A percentile compares a stretch with the other conserved stretches of the same genome.
These are phyloP conservation scores for Chrysodeixis includens DNA, from an alignment of 2,888 invertebrate genomes.

Conservation along the genomic window DNA sequence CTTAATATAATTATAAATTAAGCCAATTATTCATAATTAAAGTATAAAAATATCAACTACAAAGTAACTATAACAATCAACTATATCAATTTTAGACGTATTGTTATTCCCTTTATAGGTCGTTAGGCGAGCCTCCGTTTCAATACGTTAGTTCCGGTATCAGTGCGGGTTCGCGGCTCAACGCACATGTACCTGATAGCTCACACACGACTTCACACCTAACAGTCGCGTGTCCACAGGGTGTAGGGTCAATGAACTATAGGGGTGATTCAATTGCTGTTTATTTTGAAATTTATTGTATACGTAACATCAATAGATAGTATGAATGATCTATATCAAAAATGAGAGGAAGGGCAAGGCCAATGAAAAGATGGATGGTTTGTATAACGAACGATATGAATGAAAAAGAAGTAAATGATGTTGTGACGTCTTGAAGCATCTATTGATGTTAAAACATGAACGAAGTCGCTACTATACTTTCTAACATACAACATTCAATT, in stretches of 20 bases:
- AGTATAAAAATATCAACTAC: too few species aligned
- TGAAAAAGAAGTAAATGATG: too few species aligned
- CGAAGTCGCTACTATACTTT: not conserved
- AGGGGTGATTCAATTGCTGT: not conserved
- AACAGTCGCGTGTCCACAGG: not conserved
- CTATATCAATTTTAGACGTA: too few species aligned
- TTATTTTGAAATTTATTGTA: not conserved
- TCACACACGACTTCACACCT: slow-evolving; percentile 22
- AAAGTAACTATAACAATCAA: too few species aligned
- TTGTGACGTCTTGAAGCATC: too few species aligned
- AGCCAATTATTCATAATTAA: too few species aligned
- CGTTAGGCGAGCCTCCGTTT: not conserved
- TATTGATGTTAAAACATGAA: not conserved
- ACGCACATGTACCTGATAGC: slow-evolving; percentile 27
- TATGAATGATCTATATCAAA: not conserved
- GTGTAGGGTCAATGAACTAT: not conserved
- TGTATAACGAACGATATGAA: too few species aligned
- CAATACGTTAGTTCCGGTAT: not conserved
- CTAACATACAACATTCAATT: not conserved
- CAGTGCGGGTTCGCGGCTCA: slow-evolving; percentile 14
- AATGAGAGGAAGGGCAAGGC: not conserved
- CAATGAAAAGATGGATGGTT: too few species aligned
- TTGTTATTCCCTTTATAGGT: not conserved
- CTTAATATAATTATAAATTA: too few species aligned
- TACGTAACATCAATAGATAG: too few species aligned